Evolutionary conservation across 2,888 invertebrate genomes (phyloP).

Genomic region (Pseudococcus longispinus): DNA sequence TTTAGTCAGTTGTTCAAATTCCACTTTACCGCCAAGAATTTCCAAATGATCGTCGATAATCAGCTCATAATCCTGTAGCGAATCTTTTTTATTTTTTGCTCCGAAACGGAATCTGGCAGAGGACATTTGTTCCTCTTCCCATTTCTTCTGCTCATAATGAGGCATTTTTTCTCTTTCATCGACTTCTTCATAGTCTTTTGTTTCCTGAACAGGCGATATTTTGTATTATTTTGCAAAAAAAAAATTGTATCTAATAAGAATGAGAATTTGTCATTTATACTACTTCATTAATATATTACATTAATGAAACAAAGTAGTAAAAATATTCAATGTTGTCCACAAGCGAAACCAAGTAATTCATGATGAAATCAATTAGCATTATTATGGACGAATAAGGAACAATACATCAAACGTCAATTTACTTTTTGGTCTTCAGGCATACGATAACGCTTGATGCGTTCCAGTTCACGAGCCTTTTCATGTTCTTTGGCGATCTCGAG

Average conservation of each 20-base stretch:
- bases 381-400: not conserved
- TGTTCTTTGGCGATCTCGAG: slow-evolving; percentile 92
- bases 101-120: slow-evolving; percentile 93
- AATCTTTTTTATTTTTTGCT: slow-evolving; percentile 78
- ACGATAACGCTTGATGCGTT: slow-evolving; percentile 90
- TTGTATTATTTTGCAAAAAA: not conserved
- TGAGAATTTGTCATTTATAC: not conserved
- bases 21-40: slow-evolving; percentile 67
- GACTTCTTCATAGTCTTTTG: slow-evolving; percentile 77
- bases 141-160: slow-evolving; percentile 87
- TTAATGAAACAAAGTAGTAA: not conserved
- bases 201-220: slow-evolving; percentile 34
- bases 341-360: slow-evolving; percentile 25
- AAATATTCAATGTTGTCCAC: not conserved
- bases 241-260: not conserved
- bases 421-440: slow-evolving; percentile 79
- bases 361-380: not conserved
- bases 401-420: slow-evolving; percentile 49
- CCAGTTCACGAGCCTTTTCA: slow-evolving; percentile 90
- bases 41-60: slow-evolving; percentile 84
- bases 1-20: slow-evolving; percentile 84
- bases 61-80: slow-evolving; percentile 86
- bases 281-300: not conserved
- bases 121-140: slow-evolving; percentile 97
- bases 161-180: slow-evolving; percentile 85